phyloP scores from a whole-genome alignment of 2,113 vertebrate genomes.

The Anolis sagrei region DNA sequence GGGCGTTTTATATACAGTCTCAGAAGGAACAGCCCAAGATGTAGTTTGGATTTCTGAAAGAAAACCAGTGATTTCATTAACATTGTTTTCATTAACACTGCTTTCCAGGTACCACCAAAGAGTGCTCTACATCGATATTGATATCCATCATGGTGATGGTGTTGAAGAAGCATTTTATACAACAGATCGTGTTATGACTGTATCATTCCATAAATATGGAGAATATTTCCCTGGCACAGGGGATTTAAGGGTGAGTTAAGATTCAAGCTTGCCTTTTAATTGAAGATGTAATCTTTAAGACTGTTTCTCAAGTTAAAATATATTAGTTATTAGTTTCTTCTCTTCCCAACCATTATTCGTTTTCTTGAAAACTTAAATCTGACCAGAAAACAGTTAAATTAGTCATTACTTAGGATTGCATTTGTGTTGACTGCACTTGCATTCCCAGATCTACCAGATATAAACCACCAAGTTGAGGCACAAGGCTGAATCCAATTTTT shows the following conservation, averaged over 20 bases:
- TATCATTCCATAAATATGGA: conserved; percentile 88
- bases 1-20: not conserved
- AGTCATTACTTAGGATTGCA: not conserved
- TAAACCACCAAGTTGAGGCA: not conserved
- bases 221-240: conserved; percentile 88
- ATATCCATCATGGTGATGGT: conserved; percentile 88
- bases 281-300: not conserved
- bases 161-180: conserved; percentile 89
- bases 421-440: not conserved
- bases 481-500: too few relatives aligned
- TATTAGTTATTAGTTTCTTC: not conserved
- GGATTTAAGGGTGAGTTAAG: conserved; percentile 81
- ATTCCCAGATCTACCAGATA: not conserved
- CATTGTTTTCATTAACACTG: not conserved
- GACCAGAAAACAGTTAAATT: not conserved
- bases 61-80: not conserved
- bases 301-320: not conserved
- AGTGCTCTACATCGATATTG: conserved; percentile 88
- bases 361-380: not conserved
- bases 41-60: not conserved
- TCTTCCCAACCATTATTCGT: not conserved
- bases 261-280: conserved; percentile 31
- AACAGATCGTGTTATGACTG: conserved; percentile 88
- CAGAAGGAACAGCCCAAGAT: not conserved
- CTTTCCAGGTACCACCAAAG: conserved; percentile 84